Base-by-base conservation (phyloP, 2,888 invertebrate genomes). In the Chrysolina haemoptera region DNA sequence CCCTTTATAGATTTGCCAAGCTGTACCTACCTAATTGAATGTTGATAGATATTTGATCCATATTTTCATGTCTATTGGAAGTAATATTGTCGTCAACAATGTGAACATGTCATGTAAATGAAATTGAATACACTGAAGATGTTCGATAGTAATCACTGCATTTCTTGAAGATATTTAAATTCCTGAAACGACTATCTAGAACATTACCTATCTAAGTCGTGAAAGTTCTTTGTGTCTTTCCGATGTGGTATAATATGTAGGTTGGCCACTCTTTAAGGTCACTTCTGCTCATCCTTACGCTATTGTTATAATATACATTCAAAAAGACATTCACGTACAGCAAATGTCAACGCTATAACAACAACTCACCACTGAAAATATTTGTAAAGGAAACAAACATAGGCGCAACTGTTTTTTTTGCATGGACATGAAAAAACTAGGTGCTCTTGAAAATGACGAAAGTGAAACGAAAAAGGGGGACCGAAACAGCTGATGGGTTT, bases 311-410 rank as follows among this genome's bases (percentile, higher is more conserved):
- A 62, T 67, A 66, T 62, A 65, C 75, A 67, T 76, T 76, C 73
- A 53, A 67, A 77, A 73, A 74, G 78, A 79, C 80, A 77, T 79
- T 79, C 79, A 76, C 80, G 78, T 76, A 77, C 75, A 75, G 77
- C 76, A 82, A 82, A 82, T 82, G 82, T 79, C 82, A 82, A 77
- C 76, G 78, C 69, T 65, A n/a, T 59, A 68, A 71, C 70, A 75
- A 72, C 77, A 75, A 68, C 77, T 78, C 78, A 79, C 76, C 80
- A 80, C 75, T 76, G 80, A 80, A 82, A 79, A 79, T 77, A 80
- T 79, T 79, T 77, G 78, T 80, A 80, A 82, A 81, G 75, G 76
- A 78, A 78, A 78, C 67, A 69, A 68, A 40, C 75, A 74, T 65
- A 65, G 73, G 71, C 74, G 74, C 63, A 70, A 20, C 53, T 10